phyloP scores from a whole-genome alignment of 2,113 vertebrate species.

The Dicaeum eximium region DNA sequence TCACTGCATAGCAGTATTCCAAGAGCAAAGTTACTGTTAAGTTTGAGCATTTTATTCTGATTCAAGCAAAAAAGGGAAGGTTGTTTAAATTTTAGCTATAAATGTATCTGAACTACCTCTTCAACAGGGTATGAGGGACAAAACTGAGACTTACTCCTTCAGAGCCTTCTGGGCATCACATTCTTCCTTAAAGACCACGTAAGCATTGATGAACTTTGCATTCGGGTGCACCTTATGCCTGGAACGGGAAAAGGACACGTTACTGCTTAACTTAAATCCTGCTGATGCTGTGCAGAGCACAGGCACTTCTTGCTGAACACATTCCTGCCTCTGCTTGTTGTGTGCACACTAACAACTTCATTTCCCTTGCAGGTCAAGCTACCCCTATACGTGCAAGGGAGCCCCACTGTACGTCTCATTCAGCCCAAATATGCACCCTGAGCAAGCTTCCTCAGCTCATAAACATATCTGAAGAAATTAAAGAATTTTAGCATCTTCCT shows the following conservation, averaged over 20 bases:
- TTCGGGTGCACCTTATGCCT: constrained; percentile 87
- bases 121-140: neutral
- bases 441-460: neutral
- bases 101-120: neutral
- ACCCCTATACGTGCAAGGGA: neutral
- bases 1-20: neutral
- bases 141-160: constrained; percentile 73
- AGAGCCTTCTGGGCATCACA: constrained; percentile 75
- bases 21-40: neutral
- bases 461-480: neutral
- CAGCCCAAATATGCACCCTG: neutral
- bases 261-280: neutral
- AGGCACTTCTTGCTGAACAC: neutral
- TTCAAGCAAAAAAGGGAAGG: neutral
- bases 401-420: neutral
- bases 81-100: neutral
- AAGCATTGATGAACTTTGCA: constrained; percentile 86
- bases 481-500: neutral
- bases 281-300: neutral
- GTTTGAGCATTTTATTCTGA: neutral
- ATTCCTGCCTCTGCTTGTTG: neutral
- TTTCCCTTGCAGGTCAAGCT: neutral
- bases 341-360: neutral
- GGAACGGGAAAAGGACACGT: neutral
- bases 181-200: constrained; percentile 88